Conservation (phyloP, 2,113 vertebrate species). For the Tonatia bakeri region DNA sequence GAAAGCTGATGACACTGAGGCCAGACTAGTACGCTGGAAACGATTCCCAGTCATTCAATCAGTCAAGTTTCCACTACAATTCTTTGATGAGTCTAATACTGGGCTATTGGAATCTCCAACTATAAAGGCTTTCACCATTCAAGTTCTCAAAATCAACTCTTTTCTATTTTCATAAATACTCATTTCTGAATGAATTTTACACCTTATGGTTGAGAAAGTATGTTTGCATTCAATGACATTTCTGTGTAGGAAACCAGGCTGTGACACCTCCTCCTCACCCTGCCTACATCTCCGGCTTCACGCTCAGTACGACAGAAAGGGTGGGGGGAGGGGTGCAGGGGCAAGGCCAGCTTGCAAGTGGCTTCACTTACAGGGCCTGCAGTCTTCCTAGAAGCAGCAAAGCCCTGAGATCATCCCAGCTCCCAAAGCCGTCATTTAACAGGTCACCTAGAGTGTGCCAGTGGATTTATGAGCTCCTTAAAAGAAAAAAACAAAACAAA, state of each 20-base stretch:
- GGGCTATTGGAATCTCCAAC: not conserved
- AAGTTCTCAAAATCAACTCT: not conserved
- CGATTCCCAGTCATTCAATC: not conserved
- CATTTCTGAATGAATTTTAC: slow-evolving; percentile 29
- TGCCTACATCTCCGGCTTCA: not conserved
- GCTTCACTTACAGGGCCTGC: not conserved
- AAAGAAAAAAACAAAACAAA: not conserved
- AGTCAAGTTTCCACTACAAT: not conserved
- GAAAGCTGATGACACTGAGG: not conserved
- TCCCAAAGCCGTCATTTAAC: not conserved
- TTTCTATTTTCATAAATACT: not conserved
- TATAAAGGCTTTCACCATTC: not conserved
- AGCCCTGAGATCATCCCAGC: not conserved
- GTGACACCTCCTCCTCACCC: not conserved
- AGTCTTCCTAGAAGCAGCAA: not conserved
- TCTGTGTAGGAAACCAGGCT: not conserved
- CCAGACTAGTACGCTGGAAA: not conserved
- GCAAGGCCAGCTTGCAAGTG: not conserved
- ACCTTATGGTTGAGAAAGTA: not conserved
- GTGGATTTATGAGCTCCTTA: slow-evolving; percentile 2
- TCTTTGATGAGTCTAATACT: not conserved
- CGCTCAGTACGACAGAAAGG: not conserved
- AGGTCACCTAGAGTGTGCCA: not conserved
- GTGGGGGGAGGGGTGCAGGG: not conserved
- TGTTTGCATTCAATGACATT: not conserved